These are phyloP conservation scores for Halichoerus grypus DNA, from an alignment of 2,113 vertebrate genomes.

Conservation along the genomic window DNA sequence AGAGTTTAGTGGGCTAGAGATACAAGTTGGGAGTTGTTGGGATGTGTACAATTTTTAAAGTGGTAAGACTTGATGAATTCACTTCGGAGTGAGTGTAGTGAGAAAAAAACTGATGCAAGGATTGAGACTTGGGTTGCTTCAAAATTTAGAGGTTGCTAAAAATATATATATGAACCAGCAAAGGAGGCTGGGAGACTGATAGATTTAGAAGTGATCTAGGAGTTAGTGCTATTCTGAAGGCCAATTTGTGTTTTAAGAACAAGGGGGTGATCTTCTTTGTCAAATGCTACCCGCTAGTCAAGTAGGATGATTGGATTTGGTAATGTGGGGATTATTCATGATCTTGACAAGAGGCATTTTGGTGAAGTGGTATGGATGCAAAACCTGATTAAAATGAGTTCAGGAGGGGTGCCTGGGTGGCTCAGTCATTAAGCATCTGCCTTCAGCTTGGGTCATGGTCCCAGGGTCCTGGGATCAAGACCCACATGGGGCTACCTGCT, in stretches of 20 bases:
- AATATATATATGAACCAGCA: not conserved
- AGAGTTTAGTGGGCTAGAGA: not conserved
- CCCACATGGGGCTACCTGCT: no score
- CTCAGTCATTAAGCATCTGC: no score
- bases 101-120: not conserved
- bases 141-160: not conserved
- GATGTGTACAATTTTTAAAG: not conserved
- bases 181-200: not conserved
- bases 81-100: not conserved
- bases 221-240: not conserved
- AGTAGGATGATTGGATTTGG: not conserved
- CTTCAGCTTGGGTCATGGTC: no score
- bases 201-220: not conserved
- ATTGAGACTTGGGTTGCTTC: not conserved
- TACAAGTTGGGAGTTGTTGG: not conserved
- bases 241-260: not conserved
- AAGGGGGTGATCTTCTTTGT: not conserved
- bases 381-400: not conserved
- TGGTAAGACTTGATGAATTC: not conserved
- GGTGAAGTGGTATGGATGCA: not conserved
- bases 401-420: not conserved
- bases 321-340: not conserved
- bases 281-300: not conserved
- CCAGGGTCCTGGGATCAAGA: no score
- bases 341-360: not conserved